These are phyloP conservation scores for Mesitornis unicolor DNA, from an alignment of 2,113 vertebrate species.

Conservation along the genomic window DNA sequence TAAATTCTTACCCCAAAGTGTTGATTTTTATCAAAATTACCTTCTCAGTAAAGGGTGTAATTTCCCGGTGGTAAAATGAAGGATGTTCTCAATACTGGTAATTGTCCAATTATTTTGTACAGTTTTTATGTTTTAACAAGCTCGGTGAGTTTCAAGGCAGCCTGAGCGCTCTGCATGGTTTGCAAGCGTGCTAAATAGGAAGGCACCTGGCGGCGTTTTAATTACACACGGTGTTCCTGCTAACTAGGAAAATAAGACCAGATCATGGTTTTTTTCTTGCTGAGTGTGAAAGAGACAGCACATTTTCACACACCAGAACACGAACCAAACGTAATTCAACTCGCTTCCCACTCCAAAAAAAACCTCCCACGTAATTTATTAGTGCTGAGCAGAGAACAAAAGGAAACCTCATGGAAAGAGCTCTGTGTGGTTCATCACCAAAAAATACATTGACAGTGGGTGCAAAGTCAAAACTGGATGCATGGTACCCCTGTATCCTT, in stretches of 20 bases:
- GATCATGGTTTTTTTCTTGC: neutral
- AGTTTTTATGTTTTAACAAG: neutral
- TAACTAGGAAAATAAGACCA: neutral
- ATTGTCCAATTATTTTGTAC: slow-evolving; percentile 31
- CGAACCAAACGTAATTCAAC: neutral
- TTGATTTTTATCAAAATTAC: slow-evolving; percentile 46
- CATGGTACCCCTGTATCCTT: neutral
- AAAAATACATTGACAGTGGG: fast-evolving
- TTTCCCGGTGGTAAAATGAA: slow-evolving; percentile 6
- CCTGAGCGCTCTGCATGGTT: neutral
- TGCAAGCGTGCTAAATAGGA: neutral
- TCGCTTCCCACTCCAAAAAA: neutral
- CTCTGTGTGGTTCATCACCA: fast-evolving
- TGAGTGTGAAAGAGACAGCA: neutral
- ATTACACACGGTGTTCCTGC: neutral
- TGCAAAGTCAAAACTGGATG: neutral
- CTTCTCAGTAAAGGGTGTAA: neutral
- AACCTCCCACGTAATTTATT: neutral
- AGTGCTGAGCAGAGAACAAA: neutral
- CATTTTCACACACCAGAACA: neutral
- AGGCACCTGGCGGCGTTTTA: neutral
- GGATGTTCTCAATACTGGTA: neutral
- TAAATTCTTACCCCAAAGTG: slow-evolving; percentile 11
- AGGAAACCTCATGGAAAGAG: neutral
- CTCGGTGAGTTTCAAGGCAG: neutral